Evolutionary conservation across 2,797 vertebrate species (phyloP).

Genomic region (Oreortyx pictus): DNA sequence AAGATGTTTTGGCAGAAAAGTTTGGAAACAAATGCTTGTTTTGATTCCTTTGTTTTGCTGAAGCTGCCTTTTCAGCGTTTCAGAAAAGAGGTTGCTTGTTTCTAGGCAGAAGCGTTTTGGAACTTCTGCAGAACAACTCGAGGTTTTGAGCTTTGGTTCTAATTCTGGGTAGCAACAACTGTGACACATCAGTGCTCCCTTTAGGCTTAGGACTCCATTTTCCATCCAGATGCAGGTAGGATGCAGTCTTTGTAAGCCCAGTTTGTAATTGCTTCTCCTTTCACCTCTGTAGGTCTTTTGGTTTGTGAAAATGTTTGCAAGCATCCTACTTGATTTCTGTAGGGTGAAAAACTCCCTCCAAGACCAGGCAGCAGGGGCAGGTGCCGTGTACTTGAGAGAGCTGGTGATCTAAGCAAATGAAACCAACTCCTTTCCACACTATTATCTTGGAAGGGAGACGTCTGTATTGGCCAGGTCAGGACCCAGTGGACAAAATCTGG

Average conservation of each 20-base stretch:
- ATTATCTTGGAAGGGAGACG: rapidly evolving
- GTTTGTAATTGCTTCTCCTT: neutral
- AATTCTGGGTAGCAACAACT: neutral
- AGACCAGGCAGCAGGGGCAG: neutral
- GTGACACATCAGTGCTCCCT: neutral
- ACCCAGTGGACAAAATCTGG: neutral
- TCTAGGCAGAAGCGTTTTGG: neutral
- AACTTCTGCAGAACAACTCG: neutral
- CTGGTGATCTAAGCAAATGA: neutral
- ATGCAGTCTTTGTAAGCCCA: rapidly evolving
- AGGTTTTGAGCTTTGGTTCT: neutral
- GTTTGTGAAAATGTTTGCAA: neutral
- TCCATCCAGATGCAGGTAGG: neutral
- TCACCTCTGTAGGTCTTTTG: neutral
- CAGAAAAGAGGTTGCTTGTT: neutral
- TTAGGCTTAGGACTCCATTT: neutral
- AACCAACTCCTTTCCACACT: neutral
- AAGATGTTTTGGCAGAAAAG: conserved; percentile 14
- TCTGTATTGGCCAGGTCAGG: rapidly evolving
- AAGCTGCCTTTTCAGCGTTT: neutral
- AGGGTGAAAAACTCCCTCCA: rapidly evolving
- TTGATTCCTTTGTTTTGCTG: conserved; percentile 20
- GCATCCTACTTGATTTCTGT: rapidly evolving
- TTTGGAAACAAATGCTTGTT: conserved; percentile 28
- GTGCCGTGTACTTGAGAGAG: rapidly evolving